Evolutionary conservation across 2,888 invertebrate genomes (phyloP).

Genomic region (Amblyteles armatorius): DNA sequence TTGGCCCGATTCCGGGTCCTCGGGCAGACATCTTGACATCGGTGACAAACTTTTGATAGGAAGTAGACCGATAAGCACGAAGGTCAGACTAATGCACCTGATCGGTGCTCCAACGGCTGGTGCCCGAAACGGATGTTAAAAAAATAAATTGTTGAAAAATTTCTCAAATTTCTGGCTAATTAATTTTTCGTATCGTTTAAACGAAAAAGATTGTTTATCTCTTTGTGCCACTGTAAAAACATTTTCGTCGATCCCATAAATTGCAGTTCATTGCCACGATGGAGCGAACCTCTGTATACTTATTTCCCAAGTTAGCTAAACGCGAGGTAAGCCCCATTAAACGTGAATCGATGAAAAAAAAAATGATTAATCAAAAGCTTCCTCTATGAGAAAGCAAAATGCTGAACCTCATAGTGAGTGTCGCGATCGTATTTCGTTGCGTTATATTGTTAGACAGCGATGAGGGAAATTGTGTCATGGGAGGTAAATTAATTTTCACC

Average conservation of each 20-base stretch:
- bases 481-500: conserved; percentile 12
- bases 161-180: not conserved
- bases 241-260: not conserved
- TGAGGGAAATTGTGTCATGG: conserved; percentile 13
- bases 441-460: not conserved
- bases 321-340: conserved; percentile 14
- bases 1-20: conserved; percentile 66
- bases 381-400: too few species aligned
- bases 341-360: conserved; percentile 2
- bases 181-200: not conserved
- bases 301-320: conserved; percentile 12
- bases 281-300: not conserved
- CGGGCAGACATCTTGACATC: conserved; percentile 69
- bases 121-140: conserved; percentile 47
- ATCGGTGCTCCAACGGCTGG: conserved; percentile 22
- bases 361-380: not conserved
- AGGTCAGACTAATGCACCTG: conserved; percentile 4
- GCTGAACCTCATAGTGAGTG: not conserved
- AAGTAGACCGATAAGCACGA: conserved; percentile 48
- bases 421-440: conserved; percentile 9
- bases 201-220: not conserved
- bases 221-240: not conserved
- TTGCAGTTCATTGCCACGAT: not conserved
- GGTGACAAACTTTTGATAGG: conserved; percentile 33
- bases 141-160: not conserved